A percentile compares a stretch with the other conserved stretches of the same genome.
These are phyloP conservation scores for Tipula confusa DNA, from an alignment of 2,888 invertebrate species.

Conservation along the genomic window DNA sequence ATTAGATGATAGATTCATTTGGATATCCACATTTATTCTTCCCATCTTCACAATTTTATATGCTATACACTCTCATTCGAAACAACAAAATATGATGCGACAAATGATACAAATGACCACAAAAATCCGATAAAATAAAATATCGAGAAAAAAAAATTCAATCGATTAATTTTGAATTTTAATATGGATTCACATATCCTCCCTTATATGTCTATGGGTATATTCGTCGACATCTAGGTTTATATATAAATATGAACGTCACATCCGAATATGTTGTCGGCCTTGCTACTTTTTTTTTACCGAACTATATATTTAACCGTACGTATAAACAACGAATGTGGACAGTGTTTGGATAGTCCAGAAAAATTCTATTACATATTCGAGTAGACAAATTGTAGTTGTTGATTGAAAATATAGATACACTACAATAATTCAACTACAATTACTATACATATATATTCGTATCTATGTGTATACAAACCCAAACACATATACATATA, in stretches of 20 bases:
- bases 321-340: neutral
- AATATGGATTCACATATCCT: neutral
- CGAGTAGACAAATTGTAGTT: neutral
- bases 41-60: neutral
- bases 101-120: slow-evolving; percentile 20
- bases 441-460: neutral
- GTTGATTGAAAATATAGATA: neutral
- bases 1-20: slow-evolving; percentile 20
- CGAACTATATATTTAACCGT: neutral
- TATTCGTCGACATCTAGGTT: neutral
- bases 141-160: neutral
- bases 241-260: neutral
- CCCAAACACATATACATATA: too few relatives aligned
- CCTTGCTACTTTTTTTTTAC: neutral
- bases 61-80: neutral
- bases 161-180: slow-evolving; percentile 20
- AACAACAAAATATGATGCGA: slow-evolving; percentile 7
- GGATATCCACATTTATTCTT: neutral
- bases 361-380: neutral
- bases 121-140: neutral
- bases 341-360: neutral
- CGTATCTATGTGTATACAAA: too few relatives aligned
- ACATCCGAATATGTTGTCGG: neutral
- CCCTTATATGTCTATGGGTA: neutral
- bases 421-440: neutral